phyloP scores from a whole-genome alignment of 2,113 vertebrate genomes.

The Hymenochirus boettgeri region DNA sequence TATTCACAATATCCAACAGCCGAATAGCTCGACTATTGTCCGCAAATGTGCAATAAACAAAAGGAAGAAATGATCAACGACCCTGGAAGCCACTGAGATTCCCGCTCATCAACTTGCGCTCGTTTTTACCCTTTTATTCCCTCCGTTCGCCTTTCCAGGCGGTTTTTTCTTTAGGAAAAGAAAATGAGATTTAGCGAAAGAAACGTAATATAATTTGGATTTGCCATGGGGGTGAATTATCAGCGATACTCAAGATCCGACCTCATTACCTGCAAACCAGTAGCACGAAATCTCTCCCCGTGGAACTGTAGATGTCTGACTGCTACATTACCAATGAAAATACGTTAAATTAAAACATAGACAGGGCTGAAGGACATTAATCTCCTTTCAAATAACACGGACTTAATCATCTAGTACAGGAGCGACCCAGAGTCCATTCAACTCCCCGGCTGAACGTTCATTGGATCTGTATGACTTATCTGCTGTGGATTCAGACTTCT shows the following conservation, averaged over 20 bases:
- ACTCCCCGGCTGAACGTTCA: neutral
- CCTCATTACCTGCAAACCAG: conserved; percentile 1
- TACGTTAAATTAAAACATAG: neutral
- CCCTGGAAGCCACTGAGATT: too few relatives aligned
- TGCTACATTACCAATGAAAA: conserved; percentile 3
- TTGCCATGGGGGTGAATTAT: neutral
- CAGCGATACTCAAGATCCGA: neutral
- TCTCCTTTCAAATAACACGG: neutral
- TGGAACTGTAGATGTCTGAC: neutral
- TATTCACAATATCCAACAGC: too few relatives aligned
- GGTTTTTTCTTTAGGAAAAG: too few relatives aligned
- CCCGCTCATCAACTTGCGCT: too few relatives aligned
- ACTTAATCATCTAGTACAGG: neutral
- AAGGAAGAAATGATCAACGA: too few relatives aligned
- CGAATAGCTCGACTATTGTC: too few relatives aligned
- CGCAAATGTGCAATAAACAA: too few relatives aligned
- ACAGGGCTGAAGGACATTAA: neutral
- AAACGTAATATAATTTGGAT: neutral
- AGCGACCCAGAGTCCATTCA: neutral
- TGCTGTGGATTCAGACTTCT: neutral
- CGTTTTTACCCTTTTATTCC: too few relatives aligned
- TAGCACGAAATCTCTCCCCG: neutral
- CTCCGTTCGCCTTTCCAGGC: too few relatives aligned
- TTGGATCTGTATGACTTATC: neutral
- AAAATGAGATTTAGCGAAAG: too few relatives aligned